A percentile compares a stretch with the other conserved stretches of the same genome.
Evolutionary conservation across 2,113 vertebrate genomes (phyloP).

Genomic region (Limnothrissa miodon): DNA sequence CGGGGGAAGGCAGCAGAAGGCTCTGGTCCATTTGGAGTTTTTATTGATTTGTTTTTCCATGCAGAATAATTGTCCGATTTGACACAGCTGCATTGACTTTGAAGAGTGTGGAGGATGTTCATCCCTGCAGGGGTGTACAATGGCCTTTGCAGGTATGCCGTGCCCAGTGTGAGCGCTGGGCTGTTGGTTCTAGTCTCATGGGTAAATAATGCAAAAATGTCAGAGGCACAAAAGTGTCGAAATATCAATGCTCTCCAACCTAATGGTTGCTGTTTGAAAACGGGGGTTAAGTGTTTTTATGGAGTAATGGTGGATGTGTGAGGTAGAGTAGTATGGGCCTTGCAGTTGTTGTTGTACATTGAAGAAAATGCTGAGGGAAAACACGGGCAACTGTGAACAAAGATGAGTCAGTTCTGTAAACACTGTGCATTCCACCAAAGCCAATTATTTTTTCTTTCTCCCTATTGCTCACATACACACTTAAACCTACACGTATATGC

Average conservation of each 20-base stretch:
- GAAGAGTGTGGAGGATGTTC: not conserved
- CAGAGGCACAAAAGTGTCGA: not conserved
- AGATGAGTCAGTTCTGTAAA: not conserved
- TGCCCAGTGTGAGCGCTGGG: not conserved
- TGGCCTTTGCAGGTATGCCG: not conserved
- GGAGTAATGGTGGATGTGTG: not conserved
- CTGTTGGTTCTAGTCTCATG: not conserved
- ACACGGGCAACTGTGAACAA: not conserved
- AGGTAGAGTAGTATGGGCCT: not conserved
- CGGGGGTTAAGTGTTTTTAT: not conserved
- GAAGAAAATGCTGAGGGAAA: not conserved
- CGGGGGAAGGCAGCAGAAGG: not conserved
- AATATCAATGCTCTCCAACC: not conserved
- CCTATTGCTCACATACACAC: too few species aligned
- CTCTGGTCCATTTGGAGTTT: not conserved
- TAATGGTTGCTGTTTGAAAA: not conserved
- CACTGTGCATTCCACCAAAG: not conserved
- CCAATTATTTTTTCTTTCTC: not conserved
- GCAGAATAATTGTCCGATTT: not conserved
- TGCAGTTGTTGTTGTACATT: not conserved
- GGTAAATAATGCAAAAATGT: not conserved
- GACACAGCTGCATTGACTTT: not conserved
- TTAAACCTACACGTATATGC: not conserved
- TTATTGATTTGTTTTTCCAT: conserved; percentile 1
- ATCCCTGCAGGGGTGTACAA: not conserved